Evolutionary conservation across 1,140 invertebrate species (phyloP).

Genomic region (Mactra quadrangularis): DNA sequence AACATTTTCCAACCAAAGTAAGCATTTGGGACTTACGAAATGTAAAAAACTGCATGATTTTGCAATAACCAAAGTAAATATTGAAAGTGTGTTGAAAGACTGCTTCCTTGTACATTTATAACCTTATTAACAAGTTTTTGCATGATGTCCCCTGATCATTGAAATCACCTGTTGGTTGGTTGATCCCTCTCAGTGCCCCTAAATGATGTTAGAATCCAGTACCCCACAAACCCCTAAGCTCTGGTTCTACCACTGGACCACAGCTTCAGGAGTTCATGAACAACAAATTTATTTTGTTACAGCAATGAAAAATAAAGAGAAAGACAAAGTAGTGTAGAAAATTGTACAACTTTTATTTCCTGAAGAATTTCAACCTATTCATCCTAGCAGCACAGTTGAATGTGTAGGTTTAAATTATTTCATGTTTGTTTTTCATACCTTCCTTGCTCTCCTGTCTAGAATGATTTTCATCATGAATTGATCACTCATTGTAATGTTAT

Average conservation of each 20-base stretch:
- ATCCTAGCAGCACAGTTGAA: not conserved
- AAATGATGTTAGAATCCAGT: not conserved
- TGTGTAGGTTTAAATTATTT: not conserved
- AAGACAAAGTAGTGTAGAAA: slow-evolving; percentile 14
- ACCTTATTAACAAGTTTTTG: too few species aligned
- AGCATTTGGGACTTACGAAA: too few species aligned
- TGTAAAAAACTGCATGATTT: too few species aligned
- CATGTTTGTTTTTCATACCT: too few species aligned
- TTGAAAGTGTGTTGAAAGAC: too few species aligned
- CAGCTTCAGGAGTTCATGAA: too few species aligned
- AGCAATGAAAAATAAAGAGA: not conserved
- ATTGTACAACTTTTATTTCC: slow-evolving; percentile 21
- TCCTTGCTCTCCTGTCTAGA: too few species aligned
- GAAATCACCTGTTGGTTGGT: not conserved
- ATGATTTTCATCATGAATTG: too few species aligned
- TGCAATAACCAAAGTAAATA: too few species aligned
- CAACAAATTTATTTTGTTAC: not conserved
- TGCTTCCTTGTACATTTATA: too few species aligned
- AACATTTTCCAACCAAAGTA: too few species aligned
- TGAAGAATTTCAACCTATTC: slow-evolving; percentile 16
- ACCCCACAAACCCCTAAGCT: not conserved
- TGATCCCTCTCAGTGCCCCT: not conserved
- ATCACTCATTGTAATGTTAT: too few species aligned
- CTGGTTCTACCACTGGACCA: not conserved
- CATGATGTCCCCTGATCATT: not conserved